Evolutionary conservation across 2,888 invertebrate species (phyloP).

Genomic region (Piscicola geometra): DNA sequence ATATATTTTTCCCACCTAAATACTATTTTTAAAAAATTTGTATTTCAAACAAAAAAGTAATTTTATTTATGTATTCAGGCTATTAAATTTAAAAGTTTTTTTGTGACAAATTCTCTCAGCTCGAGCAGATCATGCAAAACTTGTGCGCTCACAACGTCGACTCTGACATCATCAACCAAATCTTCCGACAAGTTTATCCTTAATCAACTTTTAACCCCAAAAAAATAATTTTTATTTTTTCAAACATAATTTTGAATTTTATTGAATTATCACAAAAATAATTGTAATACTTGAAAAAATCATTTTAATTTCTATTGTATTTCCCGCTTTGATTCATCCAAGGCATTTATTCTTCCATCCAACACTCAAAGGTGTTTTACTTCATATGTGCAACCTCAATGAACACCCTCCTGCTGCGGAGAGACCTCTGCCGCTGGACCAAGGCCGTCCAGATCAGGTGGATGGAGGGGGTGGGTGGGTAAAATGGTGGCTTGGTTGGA

Average conservation of each 20-base stretch:
- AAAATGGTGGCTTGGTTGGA: no score
- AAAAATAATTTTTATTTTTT: no score
- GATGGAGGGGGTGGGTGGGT: no score
- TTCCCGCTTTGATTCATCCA: no score
- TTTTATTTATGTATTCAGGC: not conserved
- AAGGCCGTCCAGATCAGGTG: conserved; percentile 86
- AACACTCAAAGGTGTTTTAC: conserved; percentile 69
- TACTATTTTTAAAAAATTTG: not conserved
- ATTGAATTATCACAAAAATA: no score
- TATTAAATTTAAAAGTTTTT: not conserved
- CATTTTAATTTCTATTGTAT: no score
- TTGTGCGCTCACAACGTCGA: conserved; percentile 66
- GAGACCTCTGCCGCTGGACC: conserved; percentile 95
- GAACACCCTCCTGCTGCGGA: conserved; percentile 86
- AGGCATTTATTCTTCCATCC: no score
- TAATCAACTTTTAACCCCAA: no score
- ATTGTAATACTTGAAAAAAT: no score
- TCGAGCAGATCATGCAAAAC: conserved; percentile 54
- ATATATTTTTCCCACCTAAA: not conserved
- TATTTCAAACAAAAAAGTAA: no score
- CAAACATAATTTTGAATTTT: no score
- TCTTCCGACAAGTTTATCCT: conserved; percentile 71
- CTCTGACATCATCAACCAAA: conserved; percentile 71
- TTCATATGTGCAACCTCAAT: conserved; percentile 88
- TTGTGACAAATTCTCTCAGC: conserved; percentile 48